Conservation (phyloP, 2,888 invertebrate genomes). For the Salticus scenicus region DNA sequence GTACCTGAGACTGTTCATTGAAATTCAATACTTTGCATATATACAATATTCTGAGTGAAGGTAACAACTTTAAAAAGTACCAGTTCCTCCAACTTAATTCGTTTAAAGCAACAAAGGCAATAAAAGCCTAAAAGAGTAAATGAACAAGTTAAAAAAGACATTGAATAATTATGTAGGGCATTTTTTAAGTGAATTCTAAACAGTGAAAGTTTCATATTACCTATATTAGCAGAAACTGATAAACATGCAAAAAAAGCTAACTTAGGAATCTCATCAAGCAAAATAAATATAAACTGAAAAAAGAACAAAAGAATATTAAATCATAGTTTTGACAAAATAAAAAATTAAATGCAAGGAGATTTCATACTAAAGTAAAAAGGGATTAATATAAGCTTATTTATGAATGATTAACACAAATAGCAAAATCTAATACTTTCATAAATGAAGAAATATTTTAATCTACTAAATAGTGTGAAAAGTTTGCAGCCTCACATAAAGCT, state of each 20-base stretch:
- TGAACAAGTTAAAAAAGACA: not conserved
- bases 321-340: too few relatives aligned
- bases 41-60: conserved; percentile 39
- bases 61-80: conserved; percentile 29
- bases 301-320: not conserved
- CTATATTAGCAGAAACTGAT: not conserved
- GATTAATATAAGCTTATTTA: too few relatives aligned
- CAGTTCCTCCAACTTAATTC: conserved; percentile 21
- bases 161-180: not conserved
- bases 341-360: not conserved
- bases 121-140: conserved; percentile 22
- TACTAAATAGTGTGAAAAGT: too few relatives aligned
- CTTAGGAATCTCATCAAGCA: not conserved
- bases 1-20: conserved; percentile 52
- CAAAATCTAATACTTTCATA: too few relatives aligned
- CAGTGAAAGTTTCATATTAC: not conserved
- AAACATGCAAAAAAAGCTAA: not conserved
- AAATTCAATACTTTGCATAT: conserved; percentile 37
- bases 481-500: too few relatives aligned
- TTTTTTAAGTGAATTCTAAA: not conserved
- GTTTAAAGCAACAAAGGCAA: conserved; percentile 33
- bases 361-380: too few relatives aligned
- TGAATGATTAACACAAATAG: too few relatives aligned
- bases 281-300: not conserved
- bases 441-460: too few relatives aligned